Base-by-base conservation (phyloP, 1,140 invertebrate genomes). In the Caenorhabditis remanei region DNA sequence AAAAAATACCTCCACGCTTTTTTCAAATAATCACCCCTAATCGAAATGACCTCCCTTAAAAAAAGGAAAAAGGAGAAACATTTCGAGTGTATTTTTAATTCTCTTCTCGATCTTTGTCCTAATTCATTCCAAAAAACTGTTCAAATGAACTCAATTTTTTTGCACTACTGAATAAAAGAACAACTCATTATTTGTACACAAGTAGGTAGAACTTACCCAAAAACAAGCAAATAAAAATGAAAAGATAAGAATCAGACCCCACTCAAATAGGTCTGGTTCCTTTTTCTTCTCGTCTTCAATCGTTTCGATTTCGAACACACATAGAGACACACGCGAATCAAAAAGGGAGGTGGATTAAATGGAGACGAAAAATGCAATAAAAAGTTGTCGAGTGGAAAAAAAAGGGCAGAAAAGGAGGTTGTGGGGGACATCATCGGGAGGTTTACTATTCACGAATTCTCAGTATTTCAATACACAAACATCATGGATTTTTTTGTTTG, bases 281-380 rank as follows among this genome's bases (percentile, higher is more conserved):
- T 46, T 65, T 65, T 24, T 32, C 11, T 65, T 65, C 11, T 40
- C 3, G 9, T 16, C 61, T 40, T 32, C 16, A 5, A 16, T 24
- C 9, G n/a, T 40, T 32, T 32, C n/a, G n/a, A n/a, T 32, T 50
- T 14, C 43, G 71, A 79, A 79, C 71, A 50, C 46, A 79, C 67
- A 71, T 8, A 46, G 41, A 71, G 8, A 11, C 9, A 65, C 50
- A 46, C 13, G 43, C 9, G 46, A 79, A 79, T 79, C 46, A 53
- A 32, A 50, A 24, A 79, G 71, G 71, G 71, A 53, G 46, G 71
- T 19, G 71, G 71, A 79, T 79, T 79, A 79, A 79, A 79, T 79
- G 46, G 71, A 50, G 71, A 79, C 71, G 71, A 50, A 50, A 79
- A 79, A 79, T 50, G 71, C 46, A 79, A 79, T 48, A 50, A 50